These are phyloP conservation scores for Callaeas wilsoni DNA, from an alignment of 2,113 vertebrate genomes.

Conservation along the genomic window DNA sequence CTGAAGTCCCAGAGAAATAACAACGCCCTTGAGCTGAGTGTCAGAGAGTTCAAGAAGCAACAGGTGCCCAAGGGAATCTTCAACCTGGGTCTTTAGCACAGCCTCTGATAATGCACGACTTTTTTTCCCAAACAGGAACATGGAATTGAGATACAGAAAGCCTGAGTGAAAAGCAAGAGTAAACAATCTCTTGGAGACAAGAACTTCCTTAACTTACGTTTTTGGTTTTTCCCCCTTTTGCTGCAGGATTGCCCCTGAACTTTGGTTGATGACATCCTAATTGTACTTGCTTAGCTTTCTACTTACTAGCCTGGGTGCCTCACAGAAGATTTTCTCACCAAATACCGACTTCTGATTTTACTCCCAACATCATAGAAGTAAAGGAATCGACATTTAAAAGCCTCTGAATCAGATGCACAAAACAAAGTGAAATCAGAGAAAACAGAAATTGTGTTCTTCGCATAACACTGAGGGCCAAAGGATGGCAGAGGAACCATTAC, in stretches of 20 bases:
- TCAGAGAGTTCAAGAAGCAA: not conserved
- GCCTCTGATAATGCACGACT: fast-evolving
- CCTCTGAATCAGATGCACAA: not conserved
- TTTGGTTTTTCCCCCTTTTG: not conserved
- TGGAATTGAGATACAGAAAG: not conserved
- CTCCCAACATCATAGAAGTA: not conserved
- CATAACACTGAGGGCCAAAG: not conserved
- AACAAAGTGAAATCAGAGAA: not conserved
- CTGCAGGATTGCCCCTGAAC: not conserved
- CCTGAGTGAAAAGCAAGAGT: not conserved
- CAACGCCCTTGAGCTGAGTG: not conserved
- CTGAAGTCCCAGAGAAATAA: not conserved
- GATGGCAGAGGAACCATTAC: not conserved
- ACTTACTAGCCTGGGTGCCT: not conserved
- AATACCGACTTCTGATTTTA: not conserved
- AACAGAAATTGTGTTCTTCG: not conserved
- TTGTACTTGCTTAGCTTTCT: not conserved
- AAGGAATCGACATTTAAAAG: not conserved
- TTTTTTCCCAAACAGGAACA: not conserved
- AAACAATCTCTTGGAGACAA: not conserved
- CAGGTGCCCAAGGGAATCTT: not conserved
- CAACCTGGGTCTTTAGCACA: not conserved
- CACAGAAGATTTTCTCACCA: not conserved
- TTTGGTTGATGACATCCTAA: not conserved
- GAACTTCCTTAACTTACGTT: not conserved